Percentiles rank a stretch among this genome's conserved stretches.
Conservation (phyloP, 2,888 invertebrate genomes). For the Cephus spinipes region DNA sequence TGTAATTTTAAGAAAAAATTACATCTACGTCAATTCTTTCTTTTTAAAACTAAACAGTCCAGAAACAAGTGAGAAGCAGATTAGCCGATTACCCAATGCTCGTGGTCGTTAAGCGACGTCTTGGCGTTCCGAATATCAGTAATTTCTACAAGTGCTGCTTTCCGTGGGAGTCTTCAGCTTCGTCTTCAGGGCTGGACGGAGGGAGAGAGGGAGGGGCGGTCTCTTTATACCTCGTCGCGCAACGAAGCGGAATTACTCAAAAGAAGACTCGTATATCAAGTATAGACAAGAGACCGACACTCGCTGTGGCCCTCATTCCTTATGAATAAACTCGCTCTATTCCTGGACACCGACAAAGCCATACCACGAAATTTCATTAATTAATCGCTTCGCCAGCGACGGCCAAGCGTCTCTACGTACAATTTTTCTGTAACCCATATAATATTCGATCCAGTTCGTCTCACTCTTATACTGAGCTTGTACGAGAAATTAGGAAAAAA, state of each 20-base stretch:
- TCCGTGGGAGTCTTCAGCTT: constrained; percentile 5
- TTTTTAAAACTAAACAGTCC: constrained; percentile 39
- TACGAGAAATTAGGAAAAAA: neutral
- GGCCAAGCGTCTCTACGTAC: neutral
- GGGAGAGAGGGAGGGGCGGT: constrained; percentile 23
- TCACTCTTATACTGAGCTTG: neutral
- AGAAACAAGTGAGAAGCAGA: neutral
- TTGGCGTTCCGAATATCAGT: constrained; percentile 5
- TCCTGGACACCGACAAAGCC: constrained; percentile 7
- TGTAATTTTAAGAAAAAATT: too few species aligned
- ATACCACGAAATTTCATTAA: neutral
- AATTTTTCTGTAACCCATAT: neutral
- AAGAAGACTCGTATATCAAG: constrained; percentile 55
- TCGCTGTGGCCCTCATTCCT: constrained; percentile 3
- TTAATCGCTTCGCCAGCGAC: neutral
- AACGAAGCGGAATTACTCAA: constrained; percentile 61
- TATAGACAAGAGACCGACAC: constrained; percentile 51
- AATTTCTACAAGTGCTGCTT: neutral
- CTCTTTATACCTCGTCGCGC: constrained; percentile 45
- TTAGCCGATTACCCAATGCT: neutral
- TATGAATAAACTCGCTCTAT: constrained; percentile 3
- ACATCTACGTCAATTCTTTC: neutral
- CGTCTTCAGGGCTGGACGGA: neutral
- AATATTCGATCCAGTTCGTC: neutral
- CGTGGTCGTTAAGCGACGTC: neutral